phyloP scores from a whole-genome alignment of 2,888 invertebrate genomes.

The Ophion obscuratus region DNA sequence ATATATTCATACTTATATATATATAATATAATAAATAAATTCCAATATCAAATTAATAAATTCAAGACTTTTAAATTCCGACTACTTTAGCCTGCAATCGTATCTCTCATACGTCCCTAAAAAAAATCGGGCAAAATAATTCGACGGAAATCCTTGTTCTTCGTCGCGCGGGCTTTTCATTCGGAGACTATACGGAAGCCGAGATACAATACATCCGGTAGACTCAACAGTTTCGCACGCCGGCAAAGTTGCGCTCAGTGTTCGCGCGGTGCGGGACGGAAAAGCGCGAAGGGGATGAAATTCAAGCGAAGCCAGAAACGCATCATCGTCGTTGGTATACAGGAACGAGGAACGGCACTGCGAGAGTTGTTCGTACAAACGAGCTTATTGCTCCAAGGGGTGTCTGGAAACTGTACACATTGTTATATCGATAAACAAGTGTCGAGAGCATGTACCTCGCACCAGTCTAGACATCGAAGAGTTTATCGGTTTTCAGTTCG shows the following conservation, averaged over 20 bases:
- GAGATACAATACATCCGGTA: not conserved
- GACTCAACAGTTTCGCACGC: not conserved
- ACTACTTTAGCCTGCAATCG: too few relatives aligned
- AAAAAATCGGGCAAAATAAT: not conserved
- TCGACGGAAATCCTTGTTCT: not conserved
- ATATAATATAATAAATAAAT: too few relatives aligned
- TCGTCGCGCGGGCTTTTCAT: not conserved
- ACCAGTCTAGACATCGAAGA: conserved; percentile 72
- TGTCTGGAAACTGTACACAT: conserved; percentile 53
- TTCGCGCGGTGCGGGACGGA: not conserved
- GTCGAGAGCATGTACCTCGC: conserved; percentile 41
- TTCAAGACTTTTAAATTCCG: too few relatives aligned
- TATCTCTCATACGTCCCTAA: too few relatives aligned
- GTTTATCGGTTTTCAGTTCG: conserved; percentile 74
- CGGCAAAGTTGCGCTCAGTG: not conserved
- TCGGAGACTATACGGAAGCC: not conserved
- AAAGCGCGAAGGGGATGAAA: conserved; percentile 16
- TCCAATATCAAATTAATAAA: too few relatives aligned
- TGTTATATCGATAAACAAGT: conserved; percentile 73
- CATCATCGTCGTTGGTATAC: not conserved
- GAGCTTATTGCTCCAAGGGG: not conserved
- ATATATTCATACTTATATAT: too few relatives aligned
- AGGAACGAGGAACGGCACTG: not conserved
- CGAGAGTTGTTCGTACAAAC: conserved; percentile 5
- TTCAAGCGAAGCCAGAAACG: conserved; percentile 2